Evolutionary conservation across 2,113 vertebrate species (phyloP), one percentile per base, ranked within the genome.

Genomic region (Coturnix japonica): DNA sequence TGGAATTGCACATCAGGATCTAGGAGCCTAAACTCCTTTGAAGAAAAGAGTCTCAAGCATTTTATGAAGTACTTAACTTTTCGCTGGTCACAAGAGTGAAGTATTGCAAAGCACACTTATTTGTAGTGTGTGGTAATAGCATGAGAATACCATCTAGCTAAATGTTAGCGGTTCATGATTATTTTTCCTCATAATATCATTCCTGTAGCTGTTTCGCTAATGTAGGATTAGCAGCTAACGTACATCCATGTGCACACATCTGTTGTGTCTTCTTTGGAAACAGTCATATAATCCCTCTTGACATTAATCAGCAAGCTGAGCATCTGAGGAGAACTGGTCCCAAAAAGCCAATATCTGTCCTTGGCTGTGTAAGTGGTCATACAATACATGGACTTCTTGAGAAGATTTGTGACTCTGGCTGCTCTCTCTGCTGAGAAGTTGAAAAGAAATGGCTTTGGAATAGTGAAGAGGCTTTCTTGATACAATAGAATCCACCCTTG

Each of bases 341-440:
- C 65, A 49, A 54, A 70, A 64, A 85, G 49, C 28, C 74, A 74
- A 0, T n/a, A 81, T 49, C 70, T 76, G 66, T 49, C 66, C 54
- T 60, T 60, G 13, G 47, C 57, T 61, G 1, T 5, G 13, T 59
- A 76, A 53, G 47, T 37, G 69, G 21, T 63, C 73, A 19, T 41
- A 11, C 0, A 0, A 19, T 28, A 65, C 0, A 0, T 57, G 61
- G 49, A 47, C 39, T 75, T 17, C 31, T 43, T 39, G 64, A 77
- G 17, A 22, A 64, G 33, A 35, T 21, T n/a, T 95, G 74, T 65
- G 26, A 31, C 51, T n/a, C n/a, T 28, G 39, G 37, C 53, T 94
- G 60, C 84, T 54, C 76, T 1, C 53, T 84, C 72, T 91, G 64
- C 75, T 73, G 35, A 54, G 61, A 49, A 70, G 77, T 81, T 91